phyloP scores from a whole-genome alignment of 2,888 invertebrate species.

The Oscheius onirici region DNA sequence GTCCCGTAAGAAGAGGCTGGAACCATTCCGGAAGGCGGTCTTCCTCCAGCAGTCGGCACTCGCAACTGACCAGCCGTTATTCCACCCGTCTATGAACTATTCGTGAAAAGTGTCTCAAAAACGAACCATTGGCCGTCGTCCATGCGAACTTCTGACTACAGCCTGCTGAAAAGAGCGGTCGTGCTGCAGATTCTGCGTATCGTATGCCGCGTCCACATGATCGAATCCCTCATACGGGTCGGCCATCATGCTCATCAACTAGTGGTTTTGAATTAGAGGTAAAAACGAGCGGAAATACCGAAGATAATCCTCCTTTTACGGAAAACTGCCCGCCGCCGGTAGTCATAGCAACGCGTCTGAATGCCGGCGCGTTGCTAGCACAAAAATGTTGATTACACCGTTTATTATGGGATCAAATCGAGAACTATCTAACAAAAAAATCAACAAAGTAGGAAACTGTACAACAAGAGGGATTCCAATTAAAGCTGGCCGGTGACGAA shows the following conservation, averaged over 20 bases:
- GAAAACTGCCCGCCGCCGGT: conserved; percentile 19
- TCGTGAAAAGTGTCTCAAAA: too few relatives aligned
- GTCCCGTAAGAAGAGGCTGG: conserved; percentile 20
- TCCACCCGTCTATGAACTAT: neutral
- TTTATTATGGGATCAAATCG: neutral
- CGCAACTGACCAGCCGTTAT: conserved; percentile 10
- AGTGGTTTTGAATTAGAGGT: neutral
- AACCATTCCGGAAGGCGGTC: conserved; percentile 10
- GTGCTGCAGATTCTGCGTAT: conserved; percentile 77
- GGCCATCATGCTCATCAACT: conserved; percentile 40
- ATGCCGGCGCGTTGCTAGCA: neutral
- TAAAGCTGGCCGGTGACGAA: conserved; percentile 23
- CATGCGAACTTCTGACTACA: conserved; percentile 80
- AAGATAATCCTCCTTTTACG: conserved; percentile 29
- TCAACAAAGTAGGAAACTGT: neutral
- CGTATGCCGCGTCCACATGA: conserved; percentile 67
- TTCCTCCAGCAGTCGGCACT: neutral
- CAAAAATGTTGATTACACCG: neutral
- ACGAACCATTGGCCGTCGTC: conserved; percentile 78
- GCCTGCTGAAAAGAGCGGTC: conserved; percentile 83
- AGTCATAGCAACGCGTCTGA: conserved; percentile 16
- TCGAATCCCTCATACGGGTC: conserved; percentile 71
- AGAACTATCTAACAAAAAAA: neutral
- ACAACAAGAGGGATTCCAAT: conserved; percentile 3
- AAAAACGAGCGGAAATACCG: neutral